These are phyloP conservation scores for Pyxicephalus adspersus DNA, from an alignment of 2,113 vertebrate species.

Conservation along the genomic window DNA sequence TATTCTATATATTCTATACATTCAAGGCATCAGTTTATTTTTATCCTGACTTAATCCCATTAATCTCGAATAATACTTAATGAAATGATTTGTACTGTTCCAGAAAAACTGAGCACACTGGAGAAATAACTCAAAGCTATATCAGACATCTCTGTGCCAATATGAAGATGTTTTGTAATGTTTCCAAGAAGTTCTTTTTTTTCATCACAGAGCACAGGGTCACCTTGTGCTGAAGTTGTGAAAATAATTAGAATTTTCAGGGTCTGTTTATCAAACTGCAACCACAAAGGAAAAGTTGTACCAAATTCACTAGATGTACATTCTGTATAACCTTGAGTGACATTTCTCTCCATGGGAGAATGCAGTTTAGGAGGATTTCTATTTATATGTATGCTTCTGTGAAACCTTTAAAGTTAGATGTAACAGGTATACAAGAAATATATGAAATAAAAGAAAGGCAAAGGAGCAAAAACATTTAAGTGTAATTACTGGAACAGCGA, in stretches of 20 bases:
- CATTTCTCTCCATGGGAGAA: neutral
- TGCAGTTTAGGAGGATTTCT: neutral
- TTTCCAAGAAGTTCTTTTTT: neutral
- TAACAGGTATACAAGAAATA: too few relatives aligned
- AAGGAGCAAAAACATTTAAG: too few relatives aligned
- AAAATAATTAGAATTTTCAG: slow-evolving; percentile 25
- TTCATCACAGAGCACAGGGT: slow-evolving; percentile 15
- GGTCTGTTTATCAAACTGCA: slow-evolving; percentile 33
- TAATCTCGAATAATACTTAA: neutral
- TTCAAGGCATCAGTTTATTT: too few relatives aligned
- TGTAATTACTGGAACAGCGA: too few relatives aligned
- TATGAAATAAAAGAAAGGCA: too few relatives aligned
- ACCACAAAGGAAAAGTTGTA: neutral
- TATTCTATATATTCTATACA: too few relatives aligned
- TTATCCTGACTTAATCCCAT: too few relatives aligned
- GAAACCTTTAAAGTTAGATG: too few relatives aligned
- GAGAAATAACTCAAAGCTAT: neutral
- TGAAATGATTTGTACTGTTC: slow-evolving; percentile 2
- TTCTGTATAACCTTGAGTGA: neutral
- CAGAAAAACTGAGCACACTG: neutral
- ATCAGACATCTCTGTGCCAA: neutral
- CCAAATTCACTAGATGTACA: neutral
- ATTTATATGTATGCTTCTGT: too few relatives aligned
- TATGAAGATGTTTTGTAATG: slow-evolving; percentile 1
- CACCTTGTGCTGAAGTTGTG: slow-evolving; percentile 6